Base-by-base conservation (phyloP, 2,888 invertebrate species). In the Diplolepis rosae region DNA sequence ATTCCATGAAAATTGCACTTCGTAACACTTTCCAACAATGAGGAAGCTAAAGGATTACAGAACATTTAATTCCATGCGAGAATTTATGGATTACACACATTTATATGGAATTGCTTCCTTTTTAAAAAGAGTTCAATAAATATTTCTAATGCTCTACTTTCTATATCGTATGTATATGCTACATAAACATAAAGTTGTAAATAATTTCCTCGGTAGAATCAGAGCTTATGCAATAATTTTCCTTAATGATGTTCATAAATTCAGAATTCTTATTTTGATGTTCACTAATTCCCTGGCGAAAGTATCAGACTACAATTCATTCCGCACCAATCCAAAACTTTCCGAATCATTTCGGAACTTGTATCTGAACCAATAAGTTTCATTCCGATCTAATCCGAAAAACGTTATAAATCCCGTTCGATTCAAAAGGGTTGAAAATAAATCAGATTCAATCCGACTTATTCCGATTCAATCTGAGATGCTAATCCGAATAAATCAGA, bases 81-180 rank as follows among this genome's bases (percentile, higher is more conserved):
- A 52, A 7, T 54, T 54, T 54, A 32, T 18, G 1, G 11, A 0
- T 28, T 54, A 32, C 18, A 54, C 11, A 54, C 18, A 28, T 54
- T 54, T 11, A 30, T 32, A 18, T 54, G 54, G 30, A 54, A 54
- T 54, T 54, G 32, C 32, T 54, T 54, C 54, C 54, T 15, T 54
- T 22, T 54, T 32, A 18, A 32, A 54, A 54, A 15, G 54, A 52
- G 52, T 15, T 28, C 52, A 52, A 28, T 52, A 32, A 54, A 32
- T 54, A 1, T 30, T 54, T 32, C 30, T 54, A 18, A 54, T 54
- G 54, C 32, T 54, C 22, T 54, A 54, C 54, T 54, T 54, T 54
- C 54, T 54, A n/a, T n/a, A 54, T 15, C 11, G 11, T 54, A 1
- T 54, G 4, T 13, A 61, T 22, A 22, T 61, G n/a, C 11, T 18